phyloP scores from a whole-genome alignment of 1,140 invertebrate species.

The Helicorthomorpha holstii region DNA sequence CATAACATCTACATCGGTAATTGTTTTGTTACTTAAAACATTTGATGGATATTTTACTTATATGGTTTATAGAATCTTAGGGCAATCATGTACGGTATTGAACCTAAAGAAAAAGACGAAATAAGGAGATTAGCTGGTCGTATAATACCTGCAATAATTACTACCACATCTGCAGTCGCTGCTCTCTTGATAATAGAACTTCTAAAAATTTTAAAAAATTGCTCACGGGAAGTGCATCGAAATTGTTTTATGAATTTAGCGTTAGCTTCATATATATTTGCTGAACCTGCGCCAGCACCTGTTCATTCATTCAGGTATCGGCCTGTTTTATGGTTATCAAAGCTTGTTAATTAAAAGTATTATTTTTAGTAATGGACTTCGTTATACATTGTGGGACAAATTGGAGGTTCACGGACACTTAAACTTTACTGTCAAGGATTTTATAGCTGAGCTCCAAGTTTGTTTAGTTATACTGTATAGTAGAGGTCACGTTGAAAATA shows the following conservation, averaged over 20 bases:
- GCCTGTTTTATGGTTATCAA: not conserved
- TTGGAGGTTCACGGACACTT: constrained; percentile 22
- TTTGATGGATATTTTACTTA: constrained; percentile 13
- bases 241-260: constrained; percentile 25
- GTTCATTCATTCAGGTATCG: not conserved
- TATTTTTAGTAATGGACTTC: constrained; percentile 16
- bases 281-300: constrained; percentile 16
- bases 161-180: constrained; percentile 25
- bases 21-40: not conserved
- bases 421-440: constrained; percentile 23
- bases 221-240: constrained; percentile 15
- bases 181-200: constrained; percentile 24
- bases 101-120: constrained; percentile 19
- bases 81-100: constrained; percentile 25
- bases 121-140: constrained; percentile 25
- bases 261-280: constrained; percentile 20
- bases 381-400: constrained; percentile 25
- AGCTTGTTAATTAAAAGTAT: not conserved
- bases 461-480: no score
- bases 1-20: constrained; percentile 18
- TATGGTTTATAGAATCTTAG: constrained; percentile 16
- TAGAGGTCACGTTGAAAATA: no score
- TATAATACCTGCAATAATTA: constrained; percentile 27
- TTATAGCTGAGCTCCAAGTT: constrained; percentile 18
- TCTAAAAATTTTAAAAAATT: constrained; percentile 20